phyloP scores from a whole-genome alignment of 2,888 invertebrate genomes.

The Siphlonurus alternatus region DNA sequence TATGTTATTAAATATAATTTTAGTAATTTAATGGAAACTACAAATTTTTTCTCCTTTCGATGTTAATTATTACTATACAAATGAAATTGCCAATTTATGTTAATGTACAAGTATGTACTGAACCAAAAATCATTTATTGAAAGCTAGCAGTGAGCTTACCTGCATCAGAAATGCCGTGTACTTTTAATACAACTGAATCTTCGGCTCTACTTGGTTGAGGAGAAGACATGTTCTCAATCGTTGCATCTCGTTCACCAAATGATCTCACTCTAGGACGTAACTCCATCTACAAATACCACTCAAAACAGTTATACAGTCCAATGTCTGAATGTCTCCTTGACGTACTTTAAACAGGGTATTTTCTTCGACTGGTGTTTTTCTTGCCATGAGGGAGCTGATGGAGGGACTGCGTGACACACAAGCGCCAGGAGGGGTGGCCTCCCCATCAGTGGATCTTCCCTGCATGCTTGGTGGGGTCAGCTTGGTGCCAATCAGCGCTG shows the following conservation, averaged over 20 bases:
- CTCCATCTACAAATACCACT: background rate
- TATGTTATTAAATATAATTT: too few species aligned
- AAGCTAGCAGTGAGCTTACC: constrained; percentile 25
- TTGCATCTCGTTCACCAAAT: constrained; percentile 34
- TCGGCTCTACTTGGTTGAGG: constrained; percentile 26
- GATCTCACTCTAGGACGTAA: constrained; percentile 36
- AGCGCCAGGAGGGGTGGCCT: constrained; percentile 17
- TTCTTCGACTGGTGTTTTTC: constrained; percentile 11
- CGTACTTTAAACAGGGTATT: background rate
- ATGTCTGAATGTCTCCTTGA: too few species aligned
- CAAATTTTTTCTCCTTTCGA: too few species aligned
- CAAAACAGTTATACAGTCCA: too few species aligned
- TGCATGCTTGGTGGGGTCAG: constrained; percentile 21
- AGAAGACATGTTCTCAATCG: background rate
- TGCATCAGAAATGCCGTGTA: constrained; percentile 52
- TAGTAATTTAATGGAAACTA: too few species aligned
- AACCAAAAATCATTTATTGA: background rate
- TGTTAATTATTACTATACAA: too few species aligned
- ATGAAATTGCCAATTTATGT: background rate
- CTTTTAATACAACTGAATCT: constrained; percentile 46
- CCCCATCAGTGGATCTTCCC: background rate
- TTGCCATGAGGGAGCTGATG: constrained; percentile 26
- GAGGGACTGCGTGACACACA: constrained; percentile 33
- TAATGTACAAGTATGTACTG: background rate
- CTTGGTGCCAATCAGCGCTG: constrained; percentile 19